Conservation (phyloP, 2,113 vertebrate species). For the Campylomormyrus tamandua region DNA sequence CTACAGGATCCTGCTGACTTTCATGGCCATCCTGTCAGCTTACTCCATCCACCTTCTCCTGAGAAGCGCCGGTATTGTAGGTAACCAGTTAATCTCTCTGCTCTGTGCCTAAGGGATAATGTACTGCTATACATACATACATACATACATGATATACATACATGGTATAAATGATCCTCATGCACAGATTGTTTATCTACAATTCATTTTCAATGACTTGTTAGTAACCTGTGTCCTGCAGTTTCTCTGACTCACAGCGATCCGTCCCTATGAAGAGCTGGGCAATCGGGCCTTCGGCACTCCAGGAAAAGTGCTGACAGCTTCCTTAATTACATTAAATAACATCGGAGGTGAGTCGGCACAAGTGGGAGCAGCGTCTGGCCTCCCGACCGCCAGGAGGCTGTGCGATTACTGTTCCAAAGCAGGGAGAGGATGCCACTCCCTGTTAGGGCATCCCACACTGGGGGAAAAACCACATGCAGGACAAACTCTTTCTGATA, state of each 20-base stretch:
- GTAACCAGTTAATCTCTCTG: conserved; percentile 38
- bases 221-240: neutral
- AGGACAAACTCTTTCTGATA: neutral
- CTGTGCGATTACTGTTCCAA: neutral
- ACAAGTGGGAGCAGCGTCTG: neutral
- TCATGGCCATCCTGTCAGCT: no score
- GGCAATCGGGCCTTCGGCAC: conserved; percentile 57
- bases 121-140: neutral
- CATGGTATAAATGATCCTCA: neutral
- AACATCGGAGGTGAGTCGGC: conserved; percentile 70
- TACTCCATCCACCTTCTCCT: no score
- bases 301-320: conserved; percentile 66
- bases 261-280: neutral
- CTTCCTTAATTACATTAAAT: conserved; percentile 65
- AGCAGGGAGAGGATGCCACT: neutral
- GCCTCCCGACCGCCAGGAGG: neutral
- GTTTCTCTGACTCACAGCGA: neutral
- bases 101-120: neutral
- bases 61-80: conserved; percentile 35
- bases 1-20: conserved; percentile 25
- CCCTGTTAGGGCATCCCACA: neutral
- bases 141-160: neutral
- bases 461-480: neutral
- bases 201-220: neutral
- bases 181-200: neutral